phyloP scores from a whole-genome alignment of 2,888 invertebrate genomes.

The Leptinotarsa juncta region DNA sequence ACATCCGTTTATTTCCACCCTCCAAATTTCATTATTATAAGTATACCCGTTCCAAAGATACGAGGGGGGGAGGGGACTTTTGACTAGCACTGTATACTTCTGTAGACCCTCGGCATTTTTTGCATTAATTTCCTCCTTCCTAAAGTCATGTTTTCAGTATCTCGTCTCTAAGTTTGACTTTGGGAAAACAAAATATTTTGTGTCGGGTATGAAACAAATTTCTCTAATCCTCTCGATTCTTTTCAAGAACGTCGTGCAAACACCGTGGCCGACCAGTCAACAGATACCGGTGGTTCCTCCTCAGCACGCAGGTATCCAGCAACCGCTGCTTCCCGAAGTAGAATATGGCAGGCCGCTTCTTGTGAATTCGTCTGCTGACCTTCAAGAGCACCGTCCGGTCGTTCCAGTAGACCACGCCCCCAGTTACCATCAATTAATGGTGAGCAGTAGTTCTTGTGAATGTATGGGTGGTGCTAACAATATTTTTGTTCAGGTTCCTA shows the following conservation, averaged over 20 bases:
- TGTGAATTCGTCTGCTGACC: constrained; percentile 72
- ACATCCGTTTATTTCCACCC: too few relatives aligned
- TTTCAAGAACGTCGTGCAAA: constrained; percentile 73
- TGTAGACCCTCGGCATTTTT: too few relatives aligned
- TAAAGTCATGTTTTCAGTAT: constrained; percentile 52
- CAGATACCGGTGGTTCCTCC: constrained; percentile 82
- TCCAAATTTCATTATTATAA: too few relatives aligned
- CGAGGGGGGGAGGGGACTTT: too few relatives aligned
- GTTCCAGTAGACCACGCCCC: constrained; percentile 71
- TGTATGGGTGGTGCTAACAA: background rate
- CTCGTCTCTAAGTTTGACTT: too few relatives aligned
- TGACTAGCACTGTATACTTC: too few relatives aligned
- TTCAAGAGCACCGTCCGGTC: constrained; percentile 73
- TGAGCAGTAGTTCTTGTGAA: constrained; percentile 33
- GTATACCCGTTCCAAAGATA: too few relatives aligned
- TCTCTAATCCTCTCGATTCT: background rate
- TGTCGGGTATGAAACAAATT: constrained; percentile 60
- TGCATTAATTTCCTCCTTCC: constrained; percentile 55
- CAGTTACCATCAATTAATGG: constrained; percentile 65
- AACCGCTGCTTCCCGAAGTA: constrained; percentile 72
- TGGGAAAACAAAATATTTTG: constrained; percentile 7
- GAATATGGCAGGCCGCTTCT: constrained; percentile 82
- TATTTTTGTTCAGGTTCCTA: constrained; percentile 54
- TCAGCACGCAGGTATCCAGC: constrained; percentile 71
- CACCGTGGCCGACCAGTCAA: constrained; percentile 79